These are phyloP conservation scores for Paracyclopina nana DNA, from an alignment of 1,140 invertebrate genomes.

Conservation along the genomic window DNA sequence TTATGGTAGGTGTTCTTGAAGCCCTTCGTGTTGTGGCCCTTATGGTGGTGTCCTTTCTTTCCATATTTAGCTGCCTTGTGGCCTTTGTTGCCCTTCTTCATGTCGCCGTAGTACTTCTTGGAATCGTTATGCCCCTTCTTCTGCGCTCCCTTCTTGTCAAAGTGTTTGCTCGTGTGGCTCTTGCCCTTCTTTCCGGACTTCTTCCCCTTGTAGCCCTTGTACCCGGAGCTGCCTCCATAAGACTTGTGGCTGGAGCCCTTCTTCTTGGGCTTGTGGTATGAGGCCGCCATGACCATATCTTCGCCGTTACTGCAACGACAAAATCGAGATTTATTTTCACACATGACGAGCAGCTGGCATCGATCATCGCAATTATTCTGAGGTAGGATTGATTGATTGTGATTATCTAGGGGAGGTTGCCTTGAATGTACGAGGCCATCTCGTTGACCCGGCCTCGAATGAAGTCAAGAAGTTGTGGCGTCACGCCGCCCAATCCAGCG, in stretches of 20 bases:
- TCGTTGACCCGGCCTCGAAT: not conserved
- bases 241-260: not conserved
- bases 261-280: not conserved
- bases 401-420: not conserved
- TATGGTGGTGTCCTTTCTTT: slow-evolving; percentile 6
- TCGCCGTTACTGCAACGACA: not conserved
- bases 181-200: slow-evolving; percentile 11
- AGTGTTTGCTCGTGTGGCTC: not conserved
- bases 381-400: not conserved
- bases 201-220: slow-evolving; percentile 6
- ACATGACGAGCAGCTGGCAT: not conserved
- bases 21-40: slow-evolving; percentile 16
- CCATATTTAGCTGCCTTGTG: slow-evolving; percentile 1
- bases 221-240: not conserved
- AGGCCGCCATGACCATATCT: not conserved
- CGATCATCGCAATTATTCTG: not conserved
- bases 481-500: not conserved
- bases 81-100: slow-evolving; percentile 6
- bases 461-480: not conserved
- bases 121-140: slow-evolving; percentile 9
- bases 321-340: not conserved
- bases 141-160: slow-evolving; percentile 5
- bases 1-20: slow-evolving; percentile 22
- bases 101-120: slow-evolving; percentile 3
- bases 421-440: not conserved